Evolutionary conservation across 2,888 invertebrate species (phyloP).

Genomic region (Zygogramma bicolorata): DNA sequence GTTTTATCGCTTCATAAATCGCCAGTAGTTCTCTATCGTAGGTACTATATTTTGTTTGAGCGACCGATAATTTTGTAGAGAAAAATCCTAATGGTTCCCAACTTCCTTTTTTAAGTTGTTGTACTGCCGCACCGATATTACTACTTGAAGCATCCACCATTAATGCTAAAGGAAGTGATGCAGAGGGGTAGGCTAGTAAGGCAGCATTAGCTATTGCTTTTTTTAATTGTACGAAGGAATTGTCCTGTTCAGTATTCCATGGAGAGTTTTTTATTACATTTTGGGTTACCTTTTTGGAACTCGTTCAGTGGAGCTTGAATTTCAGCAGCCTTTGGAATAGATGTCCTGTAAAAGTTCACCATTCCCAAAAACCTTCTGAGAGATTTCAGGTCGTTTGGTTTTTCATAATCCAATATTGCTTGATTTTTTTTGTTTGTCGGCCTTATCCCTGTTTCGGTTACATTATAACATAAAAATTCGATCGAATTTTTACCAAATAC

Average conservation of each 20-base stretch:
- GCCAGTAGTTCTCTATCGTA: no score
- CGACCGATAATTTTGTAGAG: no score
- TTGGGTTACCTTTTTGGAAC: no score
- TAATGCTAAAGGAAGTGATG: neutral
- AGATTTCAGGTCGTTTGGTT: neutral
- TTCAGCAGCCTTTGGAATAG: constrained; percentile 10
- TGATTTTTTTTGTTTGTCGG: neutral
- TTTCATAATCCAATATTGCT: neutral
- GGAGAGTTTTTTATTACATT: constrained; percentile 10
- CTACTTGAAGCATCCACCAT: neutral
- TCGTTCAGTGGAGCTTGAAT: constrained; percentile 18
- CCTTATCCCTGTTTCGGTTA: constrained; percentile 44
- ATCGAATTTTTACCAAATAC: neutral
- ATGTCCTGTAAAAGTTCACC: constrained; percentile 22
- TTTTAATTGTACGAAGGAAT: neutral
- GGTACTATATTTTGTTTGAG: no score
- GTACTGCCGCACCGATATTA: neutral
- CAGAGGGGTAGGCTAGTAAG: neutral
- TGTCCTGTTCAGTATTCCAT: neutral
- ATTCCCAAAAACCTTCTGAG: constrained; percentile 20
- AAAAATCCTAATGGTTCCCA: no score
- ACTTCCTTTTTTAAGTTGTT: no score
- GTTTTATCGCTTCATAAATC: no score
- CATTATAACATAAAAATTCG: constrained; percentile 2
- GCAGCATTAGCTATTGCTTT: no score